A percentile compares a stretch with the other conserved stretches of the same genome.
Evolutionary conservation across 2,113 vertebrate genomes (phyloP).

Genomic region (Lates calcarifer): DNA sequence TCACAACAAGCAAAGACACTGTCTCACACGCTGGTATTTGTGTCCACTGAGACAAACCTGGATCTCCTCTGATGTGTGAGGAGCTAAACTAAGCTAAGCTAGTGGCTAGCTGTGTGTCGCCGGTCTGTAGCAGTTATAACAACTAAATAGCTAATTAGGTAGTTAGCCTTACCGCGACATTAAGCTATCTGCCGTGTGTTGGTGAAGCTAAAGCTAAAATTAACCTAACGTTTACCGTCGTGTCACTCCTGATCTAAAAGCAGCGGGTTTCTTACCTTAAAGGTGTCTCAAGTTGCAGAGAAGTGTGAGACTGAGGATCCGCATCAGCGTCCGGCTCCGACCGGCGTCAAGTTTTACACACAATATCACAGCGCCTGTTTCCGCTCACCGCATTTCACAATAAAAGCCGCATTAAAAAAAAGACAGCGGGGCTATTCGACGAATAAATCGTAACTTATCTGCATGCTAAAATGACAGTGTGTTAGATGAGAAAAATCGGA

Average conservation of each 20-base stretch:
- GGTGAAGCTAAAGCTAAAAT: not conserved
- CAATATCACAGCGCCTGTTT: not conserved
- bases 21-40: not conserved
- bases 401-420: not conserved
- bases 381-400: conserved; percentile 1
- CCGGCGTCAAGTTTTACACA: conserved; percentile 32
- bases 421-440: not conserved
- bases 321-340: conserved; percentile 57
- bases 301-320: conserved; percentile 48
- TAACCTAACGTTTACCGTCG: not conserved
- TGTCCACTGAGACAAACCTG: not conserved
- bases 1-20: not conserved
- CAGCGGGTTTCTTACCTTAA: conserved; percentile 9
- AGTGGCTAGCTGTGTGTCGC: not conserved
- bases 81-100: conserved; percentile 31
- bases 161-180: not conserved
- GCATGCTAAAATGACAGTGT: not conserved
- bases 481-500: not conserved
- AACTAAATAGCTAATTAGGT: conserved; percentile 30
- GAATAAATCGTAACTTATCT: not conserved
- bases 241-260: not conserved
- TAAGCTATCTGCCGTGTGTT: no score
- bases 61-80: not conserved
- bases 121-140: not conserved
- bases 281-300: conserved; percentile 24